Base-by-base conservation (phyloP, 2,888 invertebrate species). In the Augiades crinisus region DNA sequence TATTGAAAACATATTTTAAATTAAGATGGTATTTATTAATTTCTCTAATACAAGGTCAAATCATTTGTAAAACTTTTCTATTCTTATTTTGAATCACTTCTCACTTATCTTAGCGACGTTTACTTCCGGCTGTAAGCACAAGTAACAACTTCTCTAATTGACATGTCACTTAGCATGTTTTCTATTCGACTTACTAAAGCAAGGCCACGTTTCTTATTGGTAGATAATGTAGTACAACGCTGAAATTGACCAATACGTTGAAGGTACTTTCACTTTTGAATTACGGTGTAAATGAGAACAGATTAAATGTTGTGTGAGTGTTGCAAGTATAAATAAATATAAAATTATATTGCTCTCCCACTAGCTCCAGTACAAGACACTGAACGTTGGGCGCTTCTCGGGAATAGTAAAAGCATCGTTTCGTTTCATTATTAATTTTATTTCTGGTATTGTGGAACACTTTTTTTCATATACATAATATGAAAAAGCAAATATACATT, bases 251-350 rank as follows among this genome's bases (percentile, higher is more conserved):
- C 80, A 81, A 82, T 78, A 12, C 4, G 13, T 7, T 10, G 16
- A 0, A 1, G 22, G 38, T 30, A 72, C 82, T 81, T 83, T 82
- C 78, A 80, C 78, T 80, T 76, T 66, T 61, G 52, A 12, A 4
- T 1, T 14, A 14, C 10, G 5, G 17, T 19, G 17, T 34, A 55
- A 53, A 47, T 14, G 51, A 55, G 37, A 63, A 59, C 58, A 5
- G 5, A 10, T 2, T 14, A 2, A 1, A 5, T 33, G 34, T 44
- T 44, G 14, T 10, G 33, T 13, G 14, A 47, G 58, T 59, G 56
- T 57, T 62, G 53, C 55, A 41, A 58, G 47, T 31, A 27, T 37
- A 37, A 7, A n/a, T n/a, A n/a, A n/a, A n/a, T n/a, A n/a, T n/a
- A n/a, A n/a, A n/a, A n/a, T n/a, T n/a, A n/a, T n/a, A n/a, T n/a